Evolutionary conservation across 2,888 invertebrate genomes (phyloP), one percentile per base, ranked within the genome.

Genomic region (Parnassius orleans): DNA sequence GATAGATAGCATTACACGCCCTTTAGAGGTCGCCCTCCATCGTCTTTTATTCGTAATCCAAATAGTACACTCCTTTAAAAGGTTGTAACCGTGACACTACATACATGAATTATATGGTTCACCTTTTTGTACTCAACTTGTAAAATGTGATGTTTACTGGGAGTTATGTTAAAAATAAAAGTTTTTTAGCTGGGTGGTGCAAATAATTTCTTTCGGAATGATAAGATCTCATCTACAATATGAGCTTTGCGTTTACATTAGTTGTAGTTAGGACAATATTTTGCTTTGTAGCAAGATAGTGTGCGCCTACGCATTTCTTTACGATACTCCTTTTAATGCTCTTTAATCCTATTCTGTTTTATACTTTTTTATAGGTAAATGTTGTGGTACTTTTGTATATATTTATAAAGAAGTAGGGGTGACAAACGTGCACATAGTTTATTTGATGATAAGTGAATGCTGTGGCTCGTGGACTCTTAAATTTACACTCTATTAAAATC

Each of bases 71-170:
- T 54, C 54, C 54, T 58, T 60, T 65, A 56, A 61, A 65, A 61
- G 57, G 61, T 58, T 61, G 64, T 61, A 57, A 56, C 64, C 64
- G 66, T 81, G 84, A 83, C 81, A 78, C 80, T 67, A 71, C 69
- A 84, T 79, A 82, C 84, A 86, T 86, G 84, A 84, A 83, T 82
- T 84, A 87, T 86, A 82, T 79, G 80, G 80, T 83, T 82, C 83
- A 83, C 85, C 76, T 80, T 79, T 78, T 68, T 59, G 58, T 57
- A 50, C 43, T 56, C n/a, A 48, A 50, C 54, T 53, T 64, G 63
- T 65, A 61, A 62, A 58, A 60, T 61, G 51, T 53, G 46, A 53
- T 44, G 55, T 53, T 59, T 56, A 58, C 60, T 24, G 53, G 15
- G 54, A 33, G 47, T 14, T 51, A n/a, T 50, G 14, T 63, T 60